These are phyloP conservation scores for Thaumatotibia leucotreta DNA, from an alignment of 1,140 invertebrate species.

Conservation along the genomic window DNA sequence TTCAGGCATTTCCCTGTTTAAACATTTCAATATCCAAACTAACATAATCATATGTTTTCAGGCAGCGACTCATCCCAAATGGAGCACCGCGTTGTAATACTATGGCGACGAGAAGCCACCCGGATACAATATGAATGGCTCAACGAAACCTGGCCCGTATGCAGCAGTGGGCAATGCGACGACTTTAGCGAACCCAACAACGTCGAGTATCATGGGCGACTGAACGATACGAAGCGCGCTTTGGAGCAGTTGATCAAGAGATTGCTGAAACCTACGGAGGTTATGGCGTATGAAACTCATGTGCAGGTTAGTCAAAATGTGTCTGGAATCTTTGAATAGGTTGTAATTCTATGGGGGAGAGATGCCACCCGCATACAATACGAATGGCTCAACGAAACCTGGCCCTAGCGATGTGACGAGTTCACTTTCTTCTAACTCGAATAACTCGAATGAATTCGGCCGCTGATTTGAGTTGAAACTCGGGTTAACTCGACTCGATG, in stretches of 20 bases:
- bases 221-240: constrained; percentile 85
- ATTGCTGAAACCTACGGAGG: constrained; percentile 84
- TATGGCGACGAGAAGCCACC: constrained; percentile 91
- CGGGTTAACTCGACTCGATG: too few species aligned
- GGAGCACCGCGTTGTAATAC: constrained; percentile 86
- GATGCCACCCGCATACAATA: constrained; percentile 92
- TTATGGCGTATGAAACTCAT: constrained; percentile 83
- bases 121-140: constrained; percentile 96
- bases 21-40: not conserved
- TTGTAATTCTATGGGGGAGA: constrained; percentile 93
- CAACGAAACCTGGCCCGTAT: constrained; percentile 80
- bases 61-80: constrained; percentile 77
- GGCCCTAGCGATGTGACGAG: constrained; percentile 76
- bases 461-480: too few species aligned
- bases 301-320: constrained; percentile 77
- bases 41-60: constrained; percentile 16
- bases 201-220: constrained; percentile 50
- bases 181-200: constrained; percentile 36
- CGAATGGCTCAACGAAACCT: constrained; percentile 88
- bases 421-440: too few species aligned
- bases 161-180: constrained; percentile 66
- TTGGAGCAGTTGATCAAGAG: constrained; percentile 85
- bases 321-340: too few species aligned
- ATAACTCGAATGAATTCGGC: too few species aligned
- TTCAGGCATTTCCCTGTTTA: too few species aligned